Evolutionary conservation across 2,888 invertebrate species (phyloP).

Genomic region (Eupithecia abbreviata): DNA sequence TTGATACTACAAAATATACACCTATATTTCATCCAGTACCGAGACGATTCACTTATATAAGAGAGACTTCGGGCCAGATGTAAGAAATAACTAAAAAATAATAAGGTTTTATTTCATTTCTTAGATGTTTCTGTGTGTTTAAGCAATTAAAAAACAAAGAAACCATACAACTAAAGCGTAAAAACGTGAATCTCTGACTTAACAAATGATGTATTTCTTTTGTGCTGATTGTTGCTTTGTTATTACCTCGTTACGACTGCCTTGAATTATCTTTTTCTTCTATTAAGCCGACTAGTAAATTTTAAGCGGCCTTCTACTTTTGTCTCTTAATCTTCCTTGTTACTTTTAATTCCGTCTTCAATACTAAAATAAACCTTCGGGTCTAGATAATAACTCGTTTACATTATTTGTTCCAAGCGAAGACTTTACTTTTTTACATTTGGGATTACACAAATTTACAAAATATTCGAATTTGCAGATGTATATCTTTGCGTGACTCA

Average conservation of each 20-base stretch:
- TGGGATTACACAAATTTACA: background rate
- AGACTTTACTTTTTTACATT: background rate
- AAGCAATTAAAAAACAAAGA: too few species aligned
- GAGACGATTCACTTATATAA: background rate
- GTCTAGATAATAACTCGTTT: background rate
- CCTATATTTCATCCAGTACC: background rate
- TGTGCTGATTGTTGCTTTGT: conserved; percentile 16
- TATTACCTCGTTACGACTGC: conserved; percentile 11
- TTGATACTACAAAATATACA: background rate
- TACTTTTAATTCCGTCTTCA: background rate
- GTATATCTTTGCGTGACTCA: background rate
- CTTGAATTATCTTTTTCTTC: conserved; percentile 12
- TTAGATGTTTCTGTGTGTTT: too few species aligned
- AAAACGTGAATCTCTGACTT: too few species aligned
- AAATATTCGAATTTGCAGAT: background rate
- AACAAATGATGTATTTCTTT: conserved; percentile 18
- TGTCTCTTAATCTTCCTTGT: background rate
- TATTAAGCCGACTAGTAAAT: background rate
- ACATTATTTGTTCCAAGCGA: too few species aligned
- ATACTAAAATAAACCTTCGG: background rate
- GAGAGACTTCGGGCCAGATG: background rate
- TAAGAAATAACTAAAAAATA: background rate
- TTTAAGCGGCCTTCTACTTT: background rate
- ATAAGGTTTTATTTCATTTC: too few species aligned
- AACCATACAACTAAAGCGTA: too few species aligned